phyloP scores from a whole-genome alignment of 2,797 vertebrate genomes.

The Chelmon rostratus region DNA sequence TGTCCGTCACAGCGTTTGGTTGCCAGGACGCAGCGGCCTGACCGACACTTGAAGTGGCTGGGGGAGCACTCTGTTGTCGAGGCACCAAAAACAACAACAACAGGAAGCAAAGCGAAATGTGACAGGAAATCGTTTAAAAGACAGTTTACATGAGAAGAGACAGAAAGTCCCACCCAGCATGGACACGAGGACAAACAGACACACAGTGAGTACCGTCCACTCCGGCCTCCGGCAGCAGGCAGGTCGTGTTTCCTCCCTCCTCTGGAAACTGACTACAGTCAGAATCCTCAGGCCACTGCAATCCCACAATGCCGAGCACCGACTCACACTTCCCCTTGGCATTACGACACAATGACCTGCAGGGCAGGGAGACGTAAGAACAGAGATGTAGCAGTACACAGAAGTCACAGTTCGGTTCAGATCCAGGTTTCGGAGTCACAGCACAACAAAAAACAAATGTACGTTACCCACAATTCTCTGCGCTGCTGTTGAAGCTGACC shows the following conservation, averaged over 20 bases:
- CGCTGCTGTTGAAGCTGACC: too few relatives aligned
- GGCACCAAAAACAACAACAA: constrained; percentile 31
- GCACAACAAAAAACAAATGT: too few relatives aligned
- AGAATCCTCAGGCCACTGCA: constrained; percentile 96
- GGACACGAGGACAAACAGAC: not conserved
- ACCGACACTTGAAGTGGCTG: constrained; percentile 94
- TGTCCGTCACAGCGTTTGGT: constrained; percentile 94
- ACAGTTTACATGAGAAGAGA: too few relatives aligned
- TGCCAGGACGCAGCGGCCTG: constrained; percentile 92
- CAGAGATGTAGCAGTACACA: too few relatives aligned
- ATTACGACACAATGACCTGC: constrained; percentile 90
- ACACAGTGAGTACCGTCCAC: constrained; percentile 76
- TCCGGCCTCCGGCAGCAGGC: constrained; percentile 90
- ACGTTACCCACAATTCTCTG: too few relatives aligned
- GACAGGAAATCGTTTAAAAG: too few relatives aligned
- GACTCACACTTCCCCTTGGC: constrained; percentile 94
- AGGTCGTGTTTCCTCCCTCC: constrained; percentile 88
- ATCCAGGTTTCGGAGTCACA: too few relatives aligned
- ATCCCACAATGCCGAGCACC: constrained; percentile 92
- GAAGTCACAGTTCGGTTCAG: too few relatives aligned
- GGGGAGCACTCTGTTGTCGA: constrained; percentile 92
- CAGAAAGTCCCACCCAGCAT: too few relatives aligned
- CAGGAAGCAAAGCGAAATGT: too few relatives aligned
- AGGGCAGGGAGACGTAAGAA: not conserved
- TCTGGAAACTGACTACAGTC: constrained; percentile 94